Conservation (phyloP, 2,113 vertebrate genomes). For the Theropithecus gelada region DNA sequence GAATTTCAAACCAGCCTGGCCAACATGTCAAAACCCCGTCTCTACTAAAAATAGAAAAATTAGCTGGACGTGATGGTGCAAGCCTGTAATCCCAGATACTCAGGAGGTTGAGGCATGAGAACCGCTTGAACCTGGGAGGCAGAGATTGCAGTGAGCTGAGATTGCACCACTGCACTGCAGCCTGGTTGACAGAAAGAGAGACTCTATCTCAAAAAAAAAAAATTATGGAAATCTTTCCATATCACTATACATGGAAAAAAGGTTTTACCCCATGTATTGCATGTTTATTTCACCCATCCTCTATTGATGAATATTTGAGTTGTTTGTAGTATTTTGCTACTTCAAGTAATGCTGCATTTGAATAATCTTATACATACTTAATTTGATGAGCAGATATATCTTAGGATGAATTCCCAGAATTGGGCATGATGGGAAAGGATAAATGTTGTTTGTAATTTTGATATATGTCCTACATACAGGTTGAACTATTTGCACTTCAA, state of each 20-base stretch:
- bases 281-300: background rate
- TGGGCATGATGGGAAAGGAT: background rate
- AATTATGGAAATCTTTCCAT: background rate
- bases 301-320: background rate
- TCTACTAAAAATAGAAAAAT: no score
- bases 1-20: no score
- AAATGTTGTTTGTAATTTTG: background rate
- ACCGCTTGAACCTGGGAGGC: no score
- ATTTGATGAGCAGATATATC: background rate
- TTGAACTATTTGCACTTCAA: background rate
- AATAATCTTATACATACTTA: background rate
- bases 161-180: no score
- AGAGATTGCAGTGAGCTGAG: no score
- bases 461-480: background rate
- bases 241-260: background rate
- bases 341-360: background rate
- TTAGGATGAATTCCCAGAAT: constrained; percentile 8
- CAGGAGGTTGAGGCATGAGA: no score
- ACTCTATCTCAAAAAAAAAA: no score
- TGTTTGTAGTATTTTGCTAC: background rate
- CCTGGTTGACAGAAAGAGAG: no score
- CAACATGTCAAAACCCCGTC: no score
- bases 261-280: background rate
- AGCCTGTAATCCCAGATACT: no score
- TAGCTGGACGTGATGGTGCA: no score